Evolutionary conservation across 2,797 vertebrate genomes (phyloP).

Genomic region (Aplochiton taeniatus): DNA sequence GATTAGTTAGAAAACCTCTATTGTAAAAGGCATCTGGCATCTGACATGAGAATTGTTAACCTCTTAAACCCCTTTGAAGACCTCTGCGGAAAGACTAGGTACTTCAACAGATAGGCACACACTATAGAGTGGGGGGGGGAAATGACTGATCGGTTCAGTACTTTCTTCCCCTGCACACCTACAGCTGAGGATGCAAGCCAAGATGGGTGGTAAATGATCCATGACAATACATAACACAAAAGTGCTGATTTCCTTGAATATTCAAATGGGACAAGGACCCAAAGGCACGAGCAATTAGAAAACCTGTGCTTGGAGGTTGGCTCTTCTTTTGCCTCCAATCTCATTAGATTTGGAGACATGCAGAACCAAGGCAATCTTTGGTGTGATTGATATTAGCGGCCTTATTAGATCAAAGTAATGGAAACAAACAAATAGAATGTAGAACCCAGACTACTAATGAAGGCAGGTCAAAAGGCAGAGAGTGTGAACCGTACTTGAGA

Average conservation of each 20-base stretch:
- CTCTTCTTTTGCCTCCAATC: constrained; percentile 47
- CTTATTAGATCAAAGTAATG: constrained; percentile 55
- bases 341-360: constrained; percentile 28
- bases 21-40: constrained; percentile 57
- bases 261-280: constrained; percentile 76
- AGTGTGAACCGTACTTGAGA: constrained; percentile 22
- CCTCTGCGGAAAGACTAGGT: constrained; percentile 55
- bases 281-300: constrained; percentile 70
- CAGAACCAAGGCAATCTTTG: constrained; percentile 52
- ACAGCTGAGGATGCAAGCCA: constrained; percentile 62
- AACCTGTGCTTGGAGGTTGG: constrained; percentile 64
- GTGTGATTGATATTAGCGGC: constrained; percentile 64
- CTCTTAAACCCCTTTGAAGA: constrained; percentile 47
- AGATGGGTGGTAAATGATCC: constrained; percentile 71
- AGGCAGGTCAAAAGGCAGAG: constrained; percentile 17
- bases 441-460: constrained; percentile 49
- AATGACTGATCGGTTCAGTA: constrained; percentile 76
- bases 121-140: constrained; percentile 70
- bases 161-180: constrained; percentile 65
- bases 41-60: constrained; percentile 58
- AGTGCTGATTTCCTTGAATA: constrained; percentile 74
- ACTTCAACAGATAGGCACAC: constrained; percentile 65
- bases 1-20: constrained; percentile 58
- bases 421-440: constrained; percentile 63
- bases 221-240: constrained; percentile 74